phyloP scores from a whole-genome alignment of 2,888 invertebrate genomes.

The Nomada goodeniana region DNA sequence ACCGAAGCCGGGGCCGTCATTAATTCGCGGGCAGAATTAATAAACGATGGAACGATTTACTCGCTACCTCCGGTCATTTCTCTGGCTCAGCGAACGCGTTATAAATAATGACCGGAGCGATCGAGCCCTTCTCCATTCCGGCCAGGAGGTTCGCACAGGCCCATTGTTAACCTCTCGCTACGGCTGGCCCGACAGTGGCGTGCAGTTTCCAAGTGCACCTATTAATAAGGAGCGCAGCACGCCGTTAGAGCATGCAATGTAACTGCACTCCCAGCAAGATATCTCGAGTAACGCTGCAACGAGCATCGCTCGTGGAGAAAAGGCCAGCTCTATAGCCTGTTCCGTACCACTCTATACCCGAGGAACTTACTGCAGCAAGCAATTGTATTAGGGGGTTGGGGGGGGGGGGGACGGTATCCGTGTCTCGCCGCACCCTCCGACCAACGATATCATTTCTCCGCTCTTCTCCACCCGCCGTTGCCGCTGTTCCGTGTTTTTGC shows the following conservation, averaged over 20 bases:
- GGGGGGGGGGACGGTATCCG: constrained; percentile 24
- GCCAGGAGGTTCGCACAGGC: constrained; percentile 28
- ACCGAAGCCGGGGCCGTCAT: background rate
- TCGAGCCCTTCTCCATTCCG: constrained; percentile 36
- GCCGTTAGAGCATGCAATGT: constrained; percentile 62
- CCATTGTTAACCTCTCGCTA: constrained; percentile 68
- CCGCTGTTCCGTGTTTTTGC: constrained; percentile 6
- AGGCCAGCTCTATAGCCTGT: constrained; percentile 23
- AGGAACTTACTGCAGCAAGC: constrained; percentile 54
- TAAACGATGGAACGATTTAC: constrained; percentile 54
- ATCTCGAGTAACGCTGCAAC: constrained; percentile 34
- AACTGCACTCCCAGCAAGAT: constrained; percentile 59
- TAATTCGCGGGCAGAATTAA: constrained; percentile 32
- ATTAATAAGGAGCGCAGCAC: constrained; percentile 69
- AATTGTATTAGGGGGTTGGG: constrained; percentile 73
- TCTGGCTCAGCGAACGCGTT: constrained; percentile 33
- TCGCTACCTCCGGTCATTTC: constrained; percentile 22
- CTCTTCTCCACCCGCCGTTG: constrained; percentile 9
- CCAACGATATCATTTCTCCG: constrained; percentile 31
- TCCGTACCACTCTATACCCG: constrained; percentile 9
- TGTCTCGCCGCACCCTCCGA: constrained; percentile 4
- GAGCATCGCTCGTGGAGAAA: constrained; percentile 51
- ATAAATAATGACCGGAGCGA: constrained; percentile 61
- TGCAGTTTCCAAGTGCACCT: constrained; percentile 69
- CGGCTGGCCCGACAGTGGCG: constrained; percentile 7